Evolutionary conservation across 1,140 invertebrate genomes (phyloP).

Genomic region (Sycophaga agraensis): DNA sequence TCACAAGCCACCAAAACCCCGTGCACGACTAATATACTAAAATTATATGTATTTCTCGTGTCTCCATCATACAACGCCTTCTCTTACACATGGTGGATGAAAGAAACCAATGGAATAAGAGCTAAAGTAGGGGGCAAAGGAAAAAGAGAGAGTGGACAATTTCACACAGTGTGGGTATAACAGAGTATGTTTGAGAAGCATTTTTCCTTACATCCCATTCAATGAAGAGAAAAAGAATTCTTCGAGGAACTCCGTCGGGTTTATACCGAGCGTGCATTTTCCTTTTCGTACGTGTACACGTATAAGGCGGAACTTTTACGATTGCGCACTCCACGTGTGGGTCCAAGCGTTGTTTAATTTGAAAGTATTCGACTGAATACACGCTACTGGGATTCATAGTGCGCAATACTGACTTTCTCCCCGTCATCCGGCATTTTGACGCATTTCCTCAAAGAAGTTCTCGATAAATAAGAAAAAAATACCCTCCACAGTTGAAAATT

Average conservation of each 20-base stretch:
- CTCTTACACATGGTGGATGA: neutral
- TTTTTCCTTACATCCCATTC: too few species aligned
- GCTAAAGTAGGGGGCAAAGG: neutral
- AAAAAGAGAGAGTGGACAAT: too few species aligned
- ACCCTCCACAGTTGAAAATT: constrained; percentile 9
- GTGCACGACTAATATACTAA: neutral
- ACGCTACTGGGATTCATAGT: neutral
- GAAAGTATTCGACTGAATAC: too few species aligned
- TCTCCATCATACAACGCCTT: neutral
- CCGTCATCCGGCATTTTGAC: neutral
- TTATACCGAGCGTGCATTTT: too few species aligned
- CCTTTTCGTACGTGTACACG: too few species aligned
- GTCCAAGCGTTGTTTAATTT: too few species aligned
- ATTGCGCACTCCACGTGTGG: too few species aligned
- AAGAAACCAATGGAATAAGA: neutral
- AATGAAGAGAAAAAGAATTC: constrained; percentile 5
- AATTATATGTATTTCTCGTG: neutral
- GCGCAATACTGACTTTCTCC: neutral
- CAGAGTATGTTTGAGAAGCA: too few species aligned
- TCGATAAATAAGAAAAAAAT: neutral
- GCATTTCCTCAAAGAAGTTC: neutral
- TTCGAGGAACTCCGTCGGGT: neutral
- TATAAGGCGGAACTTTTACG: too few species aligned
- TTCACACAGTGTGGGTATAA: too few species aligned
- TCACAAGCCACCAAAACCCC: too few species aligned